Conservation (phyloP, 2,888 invertebrate species). For the Liposcelis brunnea region DNA sequence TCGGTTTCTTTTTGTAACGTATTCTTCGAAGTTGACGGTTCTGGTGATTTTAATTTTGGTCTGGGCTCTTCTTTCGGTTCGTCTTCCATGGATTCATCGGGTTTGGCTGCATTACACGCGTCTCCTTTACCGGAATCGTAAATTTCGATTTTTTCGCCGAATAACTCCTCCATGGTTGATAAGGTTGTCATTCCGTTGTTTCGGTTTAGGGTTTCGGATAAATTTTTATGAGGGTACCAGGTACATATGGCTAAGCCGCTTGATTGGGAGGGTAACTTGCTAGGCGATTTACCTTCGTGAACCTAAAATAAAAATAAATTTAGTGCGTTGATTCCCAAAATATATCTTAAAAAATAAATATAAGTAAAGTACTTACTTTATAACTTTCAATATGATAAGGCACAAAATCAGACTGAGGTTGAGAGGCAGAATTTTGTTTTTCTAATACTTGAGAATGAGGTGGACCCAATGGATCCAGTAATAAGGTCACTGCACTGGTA, state of each 20-base stretch:
- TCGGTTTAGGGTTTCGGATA: neutral
- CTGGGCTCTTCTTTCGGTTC: neutral
- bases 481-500: slow-evolving; percentile 81
- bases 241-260: slow-evolving; percentile 16
- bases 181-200: neutral
- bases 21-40: no score
- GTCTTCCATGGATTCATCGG: neutral
- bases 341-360: neutral
- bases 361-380: neutral
- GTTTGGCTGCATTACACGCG: no score
- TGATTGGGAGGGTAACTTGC: slow-evolving; percentile 7
- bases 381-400: neutral
- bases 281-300: neutral
- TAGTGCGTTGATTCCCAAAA: neutral
- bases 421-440: no score
- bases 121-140: neutral
- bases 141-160: neutral
- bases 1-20: no score
- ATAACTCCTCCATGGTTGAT: neutral
- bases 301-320: neutral
- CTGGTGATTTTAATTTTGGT: no score
- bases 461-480: slow-evolving; percentile 78
- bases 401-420: neutral
- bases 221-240: slow-evolving; percentile 12
- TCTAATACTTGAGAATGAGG: slow-evolving; percentile 25